Conservation (phyloP, 2,113 vertebrate species). For the Empidonax traillii region DNA sequence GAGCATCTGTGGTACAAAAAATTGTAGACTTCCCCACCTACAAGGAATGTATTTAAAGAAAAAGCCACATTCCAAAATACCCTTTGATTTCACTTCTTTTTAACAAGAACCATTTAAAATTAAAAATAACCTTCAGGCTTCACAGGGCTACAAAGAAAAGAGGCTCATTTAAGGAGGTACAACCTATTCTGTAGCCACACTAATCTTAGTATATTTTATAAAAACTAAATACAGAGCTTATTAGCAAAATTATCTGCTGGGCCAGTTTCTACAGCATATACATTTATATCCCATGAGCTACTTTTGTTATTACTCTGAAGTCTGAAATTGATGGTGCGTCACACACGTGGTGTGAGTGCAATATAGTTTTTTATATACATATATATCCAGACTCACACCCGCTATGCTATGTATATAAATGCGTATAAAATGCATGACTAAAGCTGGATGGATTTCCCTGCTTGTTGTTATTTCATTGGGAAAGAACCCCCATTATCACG, state of each 20-base stretch:
- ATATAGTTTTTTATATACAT: background rate
- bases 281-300: background rate
- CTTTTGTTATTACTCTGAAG: background rate
- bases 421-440: background rate
- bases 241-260: background rate
- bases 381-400: background rate
- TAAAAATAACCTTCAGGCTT: conserved; percentile 41
- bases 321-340: background rate
- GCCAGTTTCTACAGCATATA: background rate
- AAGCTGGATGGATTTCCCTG: background rate
- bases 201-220: background rate
- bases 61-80: conserved; percentile 14
- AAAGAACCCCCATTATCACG: background rate
- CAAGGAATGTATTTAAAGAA: conserved; percentile 30
- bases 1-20: background rate
- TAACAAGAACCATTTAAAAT: conserved; percentile 42
- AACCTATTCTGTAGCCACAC: background rate
- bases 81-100: conserved; percentile 44
- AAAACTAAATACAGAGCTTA: background rate
- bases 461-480: background rate
- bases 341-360: background rate
- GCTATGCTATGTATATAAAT: background rate
- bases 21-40: background rate
- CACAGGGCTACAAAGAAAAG: background rate
- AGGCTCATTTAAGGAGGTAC: background rate